Conservation (phyloP, 2,113 vertebrate species). For the Bubo blakistoni region DNA sequence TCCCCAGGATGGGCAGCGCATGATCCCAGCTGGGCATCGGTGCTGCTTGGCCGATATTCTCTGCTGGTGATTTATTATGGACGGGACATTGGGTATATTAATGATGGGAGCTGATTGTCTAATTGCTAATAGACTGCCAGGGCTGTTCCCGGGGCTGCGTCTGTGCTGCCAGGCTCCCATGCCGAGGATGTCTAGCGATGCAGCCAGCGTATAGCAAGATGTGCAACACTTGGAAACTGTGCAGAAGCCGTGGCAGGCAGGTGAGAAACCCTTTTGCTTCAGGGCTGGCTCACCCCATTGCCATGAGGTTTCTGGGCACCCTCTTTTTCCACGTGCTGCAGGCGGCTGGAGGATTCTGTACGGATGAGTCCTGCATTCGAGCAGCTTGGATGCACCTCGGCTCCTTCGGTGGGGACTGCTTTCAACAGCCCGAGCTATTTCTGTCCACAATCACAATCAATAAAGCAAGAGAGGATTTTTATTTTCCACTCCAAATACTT, state of each 20-base stretch:
- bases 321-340: fast-evolving
- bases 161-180: neutral
- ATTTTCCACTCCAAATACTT: constrained; percentile 49
- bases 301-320: neutral
- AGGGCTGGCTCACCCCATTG: neutral
- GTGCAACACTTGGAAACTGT: neutral
- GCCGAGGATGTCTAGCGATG: neutral
- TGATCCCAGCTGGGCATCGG: fast-evolving
- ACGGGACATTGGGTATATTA: neutral
- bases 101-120: neutral
- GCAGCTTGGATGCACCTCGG: neutral
- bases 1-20: neutral
- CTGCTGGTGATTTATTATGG: neutral
- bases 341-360: neutral
- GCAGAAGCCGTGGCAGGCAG: neutral
- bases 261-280: neutral
- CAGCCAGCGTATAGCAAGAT: neutral
- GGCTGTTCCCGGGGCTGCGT: neutral
- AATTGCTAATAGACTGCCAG: neutral
- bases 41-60: neutral
- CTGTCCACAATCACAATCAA: constrained; percentile 27
- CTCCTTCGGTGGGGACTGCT: neutral
- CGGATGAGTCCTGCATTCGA: fast-evolving
- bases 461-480: neutral
- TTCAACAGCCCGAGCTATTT: constrained; percentile 13